Base-by-base conservation (phyloP, 2,888 invertebrate genomes). In the Sphinx pinastri region DNA sequence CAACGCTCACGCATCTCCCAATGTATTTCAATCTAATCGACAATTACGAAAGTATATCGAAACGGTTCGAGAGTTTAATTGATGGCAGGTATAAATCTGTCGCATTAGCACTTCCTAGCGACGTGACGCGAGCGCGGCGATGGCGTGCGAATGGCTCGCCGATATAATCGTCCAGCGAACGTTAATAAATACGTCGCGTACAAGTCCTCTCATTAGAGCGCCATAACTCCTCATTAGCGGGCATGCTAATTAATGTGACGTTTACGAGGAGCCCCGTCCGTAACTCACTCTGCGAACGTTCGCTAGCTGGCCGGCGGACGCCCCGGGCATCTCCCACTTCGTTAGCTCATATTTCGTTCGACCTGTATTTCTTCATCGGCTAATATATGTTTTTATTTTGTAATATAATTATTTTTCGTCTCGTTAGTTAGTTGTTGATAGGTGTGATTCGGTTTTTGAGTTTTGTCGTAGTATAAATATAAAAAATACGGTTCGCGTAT, bases 211-310 rank as follows among this genome's bases (percentile, higher is more conserved):
- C 92, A 93, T 93, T 93, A 93, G 91, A 89, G 88, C 85, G 85
- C 91, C 91, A 93, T 93, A 93, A 93, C 90, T 94, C 91, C 92
- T 93, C 93, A 94, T 94, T 94, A 94, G 92, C 82, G 90, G 88
- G 83, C 87, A 89, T 89, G 92, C 92, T 93, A 93, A 93, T 94
- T 94, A 93, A 93, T 87, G 91, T 90, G 93, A 93, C 93, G 88
- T 90, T 92, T 91, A 91, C 91, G 91, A 90, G 85, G 84, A 82
- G 81, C 85, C 82, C 74, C 79, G 83, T 83, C 86, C 77, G 76
- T 82, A 81, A 83, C 82, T 83, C 78, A 78, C 76, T 77, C 74
- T 51, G 47, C 70, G 25, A 58, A 19, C 55, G 60, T 38, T 57
- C 67, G 25, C 55, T 60, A 54, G 49, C 63, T n/a, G 67, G 25